Percentiles rank a stretch among this genome's conserved stretches.
phyloP scores from a whole-genome alignment of 2,888 invertebrate genomes.

The Zele albiditarsus region DNA sequence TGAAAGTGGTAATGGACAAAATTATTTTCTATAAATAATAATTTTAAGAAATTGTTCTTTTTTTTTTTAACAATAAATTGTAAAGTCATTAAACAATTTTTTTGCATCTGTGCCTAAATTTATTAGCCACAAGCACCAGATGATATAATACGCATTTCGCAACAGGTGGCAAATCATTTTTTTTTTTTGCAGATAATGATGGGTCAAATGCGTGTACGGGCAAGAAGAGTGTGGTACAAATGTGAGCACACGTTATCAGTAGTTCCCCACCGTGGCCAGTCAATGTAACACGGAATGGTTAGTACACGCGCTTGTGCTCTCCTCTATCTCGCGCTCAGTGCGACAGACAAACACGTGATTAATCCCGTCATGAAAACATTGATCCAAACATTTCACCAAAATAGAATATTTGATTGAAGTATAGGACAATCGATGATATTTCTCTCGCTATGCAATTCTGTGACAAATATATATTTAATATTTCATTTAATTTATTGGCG shows the following conservation, averaged over 20 bases:
- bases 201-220: neutral
- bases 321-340: constrained; percentile 33
- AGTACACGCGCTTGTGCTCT: constrained; percentile 53
- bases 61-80: neutral
- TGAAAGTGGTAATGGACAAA: too few relatives aligned
- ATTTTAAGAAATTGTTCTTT: neutral
- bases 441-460: neutral
- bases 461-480: constrained; percentile 21
- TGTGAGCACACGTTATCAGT: constrained; percentile 8
- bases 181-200: neutral
- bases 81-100: too few relatives aligned
- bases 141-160: neutral
- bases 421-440: neutral
- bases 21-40: neutral
- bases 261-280: constrained; percentile 28
- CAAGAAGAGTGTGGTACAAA: neutral
- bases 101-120: too few relatives aligned
- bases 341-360: constrained; percentile 43
- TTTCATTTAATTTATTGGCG: neutral
- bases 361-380: constrained; percentile 64
- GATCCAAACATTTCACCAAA: constrained; percentile 38
- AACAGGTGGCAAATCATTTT: neutral
- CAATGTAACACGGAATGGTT: constrained; percentile 58
- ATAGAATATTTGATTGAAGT: constrained; percentile 7
- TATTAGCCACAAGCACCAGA: neutral